Evolutionary conservation across 2,113 vertebrate species (phyloP), one percentile per base, ranked within the genome.

Genomic region (Trinectes maculatus): DNA sequence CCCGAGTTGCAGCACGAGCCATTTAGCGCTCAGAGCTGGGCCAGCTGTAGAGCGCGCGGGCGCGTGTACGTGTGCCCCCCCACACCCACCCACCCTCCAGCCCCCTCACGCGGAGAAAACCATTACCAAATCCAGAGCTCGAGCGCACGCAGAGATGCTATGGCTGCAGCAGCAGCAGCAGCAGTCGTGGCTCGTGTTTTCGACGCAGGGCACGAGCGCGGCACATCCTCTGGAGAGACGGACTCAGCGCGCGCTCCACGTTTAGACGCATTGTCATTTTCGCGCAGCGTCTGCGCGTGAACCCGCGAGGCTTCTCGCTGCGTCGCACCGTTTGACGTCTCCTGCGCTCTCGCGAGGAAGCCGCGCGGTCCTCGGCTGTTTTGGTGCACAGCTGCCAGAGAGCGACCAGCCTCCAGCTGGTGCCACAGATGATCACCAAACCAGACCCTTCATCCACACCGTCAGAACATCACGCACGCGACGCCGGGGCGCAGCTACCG

Each of bases 1-100:
- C 91, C 85, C 90, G 64, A 89, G 84, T 91, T 91, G 89, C 74
- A 90, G 88, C 86, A 51, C 79, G 87, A 91, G 87, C 85, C 87
- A 76, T 87, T 91, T 88, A 84, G 63, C 83, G 28, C 61, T 63
- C 19, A 74, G 76, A 84, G 85, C 72, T 69, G 76, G 59, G 74
- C 77, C 86, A 92, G 86, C 87, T 85, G 85, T 83, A 75, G 83
- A 84, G 84, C 72, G 80, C 84, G 83, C 57, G 79, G 52, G 80
- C 58, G 59, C 79, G 69, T 75, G 74, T 49, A 79, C 74, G 82
- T 54, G 49, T 56, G 11, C 66, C 65, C 68, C 64, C 40, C n/a
- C 59, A 10, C 21, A 13, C 66, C 65, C 68, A 61, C 40, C n/a
- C 59, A 10, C 21, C 16, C 15, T 15, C 15, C 25, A 16, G 1